Evolutionary conservation across 2,888 invertebrate species (phyloP), one percentile per base, ranked within the genome.

Genomic region (Leucania comma): DNA sequence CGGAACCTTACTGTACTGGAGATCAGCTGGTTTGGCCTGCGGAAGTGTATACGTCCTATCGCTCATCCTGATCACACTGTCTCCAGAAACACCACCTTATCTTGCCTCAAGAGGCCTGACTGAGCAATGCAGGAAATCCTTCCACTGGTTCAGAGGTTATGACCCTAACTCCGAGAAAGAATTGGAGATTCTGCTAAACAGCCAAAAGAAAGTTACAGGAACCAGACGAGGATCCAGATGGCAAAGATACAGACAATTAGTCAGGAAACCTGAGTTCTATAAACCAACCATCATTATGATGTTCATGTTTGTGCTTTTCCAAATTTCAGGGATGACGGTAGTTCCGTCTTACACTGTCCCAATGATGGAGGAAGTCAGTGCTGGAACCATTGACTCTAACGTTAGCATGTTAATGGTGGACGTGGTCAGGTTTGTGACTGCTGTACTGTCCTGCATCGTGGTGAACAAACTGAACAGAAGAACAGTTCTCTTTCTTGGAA

Each of bases 251-350:
- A 83, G 85, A 14, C 86, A 88, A 3, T 90, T 91, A 2, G 75
- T 89, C 0, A 90, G 78, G 75, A 95, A 94, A 75, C 96, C 96
- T 0, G 96, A 96, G 85, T 97, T 97, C 86, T 93, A 96, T 68
- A 97, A 96, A 78, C 97, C 97, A 0, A 95, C 97, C 9, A 77
- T 96, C 4, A 96, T 97, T 48, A 96, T 97, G 91, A 96, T 97
- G 89, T 96, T 96, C 22, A 96, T 97, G 91, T 97, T 97, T 86
- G 93, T 97, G 0, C 96, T 97, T 8, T 97, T 97, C 75, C 97
- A 98, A 91, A 95, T 97, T 81, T 97, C 97, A 4, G 98, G 98
- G 0, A 96, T 97, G 87, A 97, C 97, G 64, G 97, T 97, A 0
- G 96, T 98, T 10, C 96, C 97, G 0, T 97, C 97, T 0, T 98